These are phyloP conservation scores for Callaeas wilsoni DNA, from an alignment of 2,113 vertebrate genomes.

Conservation along the genomic window DNA sequence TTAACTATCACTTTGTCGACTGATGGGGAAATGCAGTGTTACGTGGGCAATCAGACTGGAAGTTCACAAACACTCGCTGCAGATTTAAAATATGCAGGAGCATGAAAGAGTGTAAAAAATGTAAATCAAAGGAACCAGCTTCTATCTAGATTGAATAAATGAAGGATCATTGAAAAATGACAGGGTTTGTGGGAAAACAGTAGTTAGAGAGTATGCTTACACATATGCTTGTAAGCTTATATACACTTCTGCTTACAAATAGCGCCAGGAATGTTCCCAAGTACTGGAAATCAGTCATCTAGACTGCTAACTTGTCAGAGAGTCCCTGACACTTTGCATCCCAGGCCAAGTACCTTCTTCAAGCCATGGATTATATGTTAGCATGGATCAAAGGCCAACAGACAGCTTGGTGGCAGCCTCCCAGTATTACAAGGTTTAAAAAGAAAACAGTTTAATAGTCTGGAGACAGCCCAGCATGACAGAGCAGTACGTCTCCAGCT, in stretches of 20 bases:
- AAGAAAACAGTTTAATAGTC: background rate
- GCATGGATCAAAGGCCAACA: background rate
- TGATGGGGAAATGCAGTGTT: constrained; percentile 36
- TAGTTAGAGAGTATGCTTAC: constrained; percentile 62
- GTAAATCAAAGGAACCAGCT: constrained; percentile 48
- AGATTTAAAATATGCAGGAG: constrained; percentile 53
- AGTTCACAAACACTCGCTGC: constrained; percentile 9
- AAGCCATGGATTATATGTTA: background rate
- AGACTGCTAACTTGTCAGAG: background rate
- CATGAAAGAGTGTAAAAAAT: constrained; percentile 44
- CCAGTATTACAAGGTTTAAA: background rate
- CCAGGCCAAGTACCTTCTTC: background rate
- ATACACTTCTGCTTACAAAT: constrained; percentile 66
- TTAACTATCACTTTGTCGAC: constrained; percentile 33
- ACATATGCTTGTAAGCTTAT: constrained; percentile 65
- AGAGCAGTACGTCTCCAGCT: background rate
- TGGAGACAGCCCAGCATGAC: background rate
- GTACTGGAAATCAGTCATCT: constrained; percentile 1
- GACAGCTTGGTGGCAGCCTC: background rate
- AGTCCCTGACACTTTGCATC: background rate
- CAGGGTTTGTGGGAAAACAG: constrained; percentile 60
- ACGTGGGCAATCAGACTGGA: constrained; percentile 45
- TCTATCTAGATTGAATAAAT: constrained; percentile 36
- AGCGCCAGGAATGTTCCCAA: constrained; percentile 51
- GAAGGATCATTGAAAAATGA: constrained; percentile 58